These are phyloP conservation scores for Cantharis flavilabris DNA, from an alignment of 2,888 invertebrate genomes.

Conservation along the genomic window DNA sequence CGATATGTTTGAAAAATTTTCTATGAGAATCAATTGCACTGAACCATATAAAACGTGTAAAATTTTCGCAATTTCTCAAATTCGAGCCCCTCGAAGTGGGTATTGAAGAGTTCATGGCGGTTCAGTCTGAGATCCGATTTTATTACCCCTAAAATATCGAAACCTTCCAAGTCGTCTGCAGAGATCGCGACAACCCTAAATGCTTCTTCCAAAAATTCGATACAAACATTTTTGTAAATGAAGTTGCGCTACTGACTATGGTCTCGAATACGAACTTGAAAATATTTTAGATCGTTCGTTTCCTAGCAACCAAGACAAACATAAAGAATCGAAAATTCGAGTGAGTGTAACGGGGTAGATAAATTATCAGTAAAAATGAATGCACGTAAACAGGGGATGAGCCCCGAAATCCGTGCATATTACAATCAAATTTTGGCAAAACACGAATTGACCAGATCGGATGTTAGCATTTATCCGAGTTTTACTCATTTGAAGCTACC, in stretches of 20 bases:
- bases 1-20: not conserved
- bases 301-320: conserved; percentile 35
- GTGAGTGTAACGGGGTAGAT: not conserved
- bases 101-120: not conserved
- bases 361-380: conserved; percentile 16
- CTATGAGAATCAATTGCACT: not conserved
- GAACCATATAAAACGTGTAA: not conserved
- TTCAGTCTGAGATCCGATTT: not conserved
- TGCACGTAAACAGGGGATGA: not conserved
- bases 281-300: conserved; percentile 12
- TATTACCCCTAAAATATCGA: not conserved
- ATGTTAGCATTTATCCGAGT: conserved; percentile 66
- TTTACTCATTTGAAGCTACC: conserved; percentile 63
- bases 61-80: not conserved
- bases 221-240: not conserved
- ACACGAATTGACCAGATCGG: conserved; percentile 60
- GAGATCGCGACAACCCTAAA: not conserved
- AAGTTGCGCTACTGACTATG: not conserved
- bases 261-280: not conserved
- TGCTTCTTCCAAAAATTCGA: not conserved
- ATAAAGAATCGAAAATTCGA: conserved; percentile 14
- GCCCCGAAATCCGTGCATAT: conserved; percentile 11
- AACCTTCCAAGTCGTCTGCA: not conserved
- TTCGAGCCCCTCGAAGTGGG: not conserved
- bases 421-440: conserved; percentile 21